Evolutionary conservation across 2,888 invertebrate species (phyloP).

Genomic region (Pterostichus madidus): DNA sequence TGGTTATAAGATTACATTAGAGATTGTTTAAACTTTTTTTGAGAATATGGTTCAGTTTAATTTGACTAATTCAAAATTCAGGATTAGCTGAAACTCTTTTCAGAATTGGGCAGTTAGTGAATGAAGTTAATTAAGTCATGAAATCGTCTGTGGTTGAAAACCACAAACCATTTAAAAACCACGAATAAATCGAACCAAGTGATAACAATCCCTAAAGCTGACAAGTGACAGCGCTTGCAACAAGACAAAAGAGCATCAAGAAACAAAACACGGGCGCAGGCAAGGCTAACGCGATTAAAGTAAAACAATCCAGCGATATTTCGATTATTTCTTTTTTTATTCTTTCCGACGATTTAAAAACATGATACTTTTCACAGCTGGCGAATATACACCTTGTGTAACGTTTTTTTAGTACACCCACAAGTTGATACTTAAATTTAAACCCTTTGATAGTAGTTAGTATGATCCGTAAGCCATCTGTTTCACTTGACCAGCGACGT

Average conservation of each 20-base stretch:
- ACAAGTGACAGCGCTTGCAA: conserved; percentile 17
- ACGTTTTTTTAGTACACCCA: conserved; percentile 61
- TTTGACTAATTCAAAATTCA: too few relatives aligned
- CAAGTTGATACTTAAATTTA: conserved; percentile 39
- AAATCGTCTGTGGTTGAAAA: background rate
- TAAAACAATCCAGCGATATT: conserved; percentile 41
- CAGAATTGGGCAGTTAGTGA: too few relatives aligned
- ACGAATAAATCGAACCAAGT: conserved; percentile 15
- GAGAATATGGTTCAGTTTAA: too few relatives aligned
- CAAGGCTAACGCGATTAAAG: conserved; percentile 43
- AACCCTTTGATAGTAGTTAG: conserved; percentile 50
- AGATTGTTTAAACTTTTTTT: too few relatives aligned
- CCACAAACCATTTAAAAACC: background rate
- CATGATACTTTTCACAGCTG: conserved; percentile 47
- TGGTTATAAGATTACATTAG: too few relatives aligned
- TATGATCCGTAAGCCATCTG: conserved; percentile 47
- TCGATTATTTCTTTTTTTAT: conserved; percentile 37
- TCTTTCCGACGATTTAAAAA: conserved; percentile 15
- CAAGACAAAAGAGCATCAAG: conserved; percentile 44
- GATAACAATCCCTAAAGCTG: conserved; percentile 12
- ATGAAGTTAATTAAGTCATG: background rate
- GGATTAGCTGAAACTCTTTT: too few relatives aligned
- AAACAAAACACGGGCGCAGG: conserved; percentile 33
- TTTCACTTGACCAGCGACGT: conserved; percentile 4
- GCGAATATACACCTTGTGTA: conserved; percentile 37